Evolutionary conservation across 1,140 invertebrate species (phyloP).

Genomic region (Notospermus geniculatus): DNA sequence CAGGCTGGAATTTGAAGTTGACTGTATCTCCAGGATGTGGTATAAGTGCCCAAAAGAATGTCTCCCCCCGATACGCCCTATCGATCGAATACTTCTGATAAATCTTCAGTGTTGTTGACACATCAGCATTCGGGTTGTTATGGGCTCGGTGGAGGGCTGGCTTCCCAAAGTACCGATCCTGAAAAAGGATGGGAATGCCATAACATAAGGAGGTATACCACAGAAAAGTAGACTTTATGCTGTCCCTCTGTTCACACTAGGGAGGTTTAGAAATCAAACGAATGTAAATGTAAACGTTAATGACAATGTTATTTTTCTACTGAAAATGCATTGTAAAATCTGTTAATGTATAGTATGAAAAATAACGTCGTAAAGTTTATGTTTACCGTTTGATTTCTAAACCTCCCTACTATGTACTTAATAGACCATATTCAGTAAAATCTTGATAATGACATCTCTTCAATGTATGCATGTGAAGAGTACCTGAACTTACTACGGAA

Average conservation of each 20-base stretch:
- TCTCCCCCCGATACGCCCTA: slow-evolving; percentile 82
- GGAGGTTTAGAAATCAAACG: not conserved
- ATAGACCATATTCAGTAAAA: too few species aligned
- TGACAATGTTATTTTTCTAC: not conserved
- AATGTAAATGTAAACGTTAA: not conserved
- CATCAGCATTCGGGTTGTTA: slow-evolving; percentile 68
- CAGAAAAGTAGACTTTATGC: not conserved
- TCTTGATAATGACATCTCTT: too few species aligned
- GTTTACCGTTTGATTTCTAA: too few species aligned
- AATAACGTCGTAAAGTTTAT: too few species aligned
- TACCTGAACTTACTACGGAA: too few species aligned
- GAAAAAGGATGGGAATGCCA: too few species aligned
- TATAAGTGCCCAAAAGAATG: slow-evolving; percentile 89
- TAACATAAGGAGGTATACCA: too few species aligned
- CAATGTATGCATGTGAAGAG: too few species aligned
- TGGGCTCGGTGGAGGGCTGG: slow-evolving; percentile 74
- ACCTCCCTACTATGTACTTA: too few species aligned
- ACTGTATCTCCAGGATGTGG: slow-evolving; percentile 81
- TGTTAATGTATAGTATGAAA: too few species aligned
- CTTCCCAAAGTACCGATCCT: slow-evolving; percentile 92
- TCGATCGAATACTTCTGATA: slow-evolving; percentile 81
- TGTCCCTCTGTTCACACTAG: not conserved
- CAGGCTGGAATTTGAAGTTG: slow-evolving; percentile 76
- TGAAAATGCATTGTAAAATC: not conserved
- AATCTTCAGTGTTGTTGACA: slow-evolving; percentile 75